These are phyloP conservation scores for Chrysogorgia sp. DNA, from an alignment of 92 coral and sea anemone genomes.

Conservation along the genomic window DNA sequence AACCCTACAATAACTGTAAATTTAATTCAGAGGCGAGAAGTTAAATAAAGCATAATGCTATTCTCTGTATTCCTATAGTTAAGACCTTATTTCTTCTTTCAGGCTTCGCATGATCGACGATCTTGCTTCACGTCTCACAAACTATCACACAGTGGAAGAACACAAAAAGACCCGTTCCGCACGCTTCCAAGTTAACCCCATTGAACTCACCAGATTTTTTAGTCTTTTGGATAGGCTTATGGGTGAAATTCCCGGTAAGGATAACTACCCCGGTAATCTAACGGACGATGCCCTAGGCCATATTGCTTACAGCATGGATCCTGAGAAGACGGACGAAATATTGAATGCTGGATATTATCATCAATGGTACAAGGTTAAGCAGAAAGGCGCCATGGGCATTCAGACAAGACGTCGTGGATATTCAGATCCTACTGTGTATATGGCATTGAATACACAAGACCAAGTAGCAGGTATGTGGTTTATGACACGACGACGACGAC, in stretches of 20 bases:
- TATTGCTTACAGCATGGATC: slow-evolving; percentile 35
- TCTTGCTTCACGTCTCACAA: slow-evolving; percentile 54
- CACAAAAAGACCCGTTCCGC: slow-evolving; percentile 63
- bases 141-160: slow-evolving; percentile 37
- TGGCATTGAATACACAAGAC: slow-evolving; percentile 41
- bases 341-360: slow-evolving; percentile 45
- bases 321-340: slow-evolving; percentile 32
- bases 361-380: slow-evolving; percentile 35
- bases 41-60: too few species aligned
- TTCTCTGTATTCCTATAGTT: too few species aligned
- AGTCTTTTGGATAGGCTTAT: slow-evolving; percentile 65
- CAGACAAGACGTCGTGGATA: slow-evolving; percentile 34
- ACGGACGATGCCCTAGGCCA: slow-evolving; percentile 32
- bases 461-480: slow-evolving; percentile 26
- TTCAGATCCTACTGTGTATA: slow-evolving; percentile 39
- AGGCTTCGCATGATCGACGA: slow-evolving; percentile 70
- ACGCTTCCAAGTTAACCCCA: slow-evolving; percentile 66
- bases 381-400: slow-evolving; percentile 15
- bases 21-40: too few species aligned
- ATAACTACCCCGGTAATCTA: slow-evolving; percentile 34
- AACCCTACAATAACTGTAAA: too few species aligned
- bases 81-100: not conserved
- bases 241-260: slow-evolving; percentile 57
- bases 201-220: slow-evolving; percentile 50
- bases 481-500: not conserved